These are phyloP conservation scores for Ormia ochracea DNA, from an alignment of 2,888 invertebrate species.

Conservation along the genomic window DNA sequence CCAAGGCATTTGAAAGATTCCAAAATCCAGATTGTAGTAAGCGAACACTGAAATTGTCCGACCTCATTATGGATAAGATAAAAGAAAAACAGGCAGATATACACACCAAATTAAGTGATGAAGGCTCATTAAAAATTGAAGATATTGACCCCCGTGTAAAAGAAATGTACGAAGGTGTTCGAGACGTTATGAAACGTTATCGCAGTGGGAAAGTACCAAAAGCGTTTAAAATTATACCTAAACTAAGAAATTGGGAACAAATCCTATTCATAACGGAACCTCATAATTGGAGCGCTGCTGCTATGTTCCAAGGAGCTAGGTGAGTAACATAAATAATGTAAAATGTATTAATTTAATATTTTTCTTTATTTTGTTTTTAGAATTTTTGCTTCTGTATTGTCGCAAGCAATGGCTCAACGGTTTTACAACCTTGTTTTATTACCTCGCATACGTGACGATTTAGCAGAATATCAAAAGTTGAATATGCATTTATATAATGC, in stretches of 20 bases:
- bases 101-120: constrained; percentile 90
- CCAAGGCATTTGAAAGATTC: constrained; percentile 90
- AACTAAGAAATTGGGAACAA: constrained; percentile 95
- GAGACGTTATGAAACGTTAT: constrained; percentile 91
- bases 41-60: constrained; percentile 86
- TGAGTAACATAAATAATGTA: constrained; percentile 14
- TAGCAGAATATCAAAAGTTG: constrained; percentile 94
- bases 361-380: constrained; percentile 78
- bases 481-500: constrained; percentile 98
- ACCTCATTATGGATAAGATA: constrained; percentile 94
- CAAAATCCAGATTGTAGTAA: constrained; percentile 77
- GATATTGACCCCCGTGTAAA: constrained; percentile 90
- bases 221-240: constrained; percentile 97
- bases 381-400: constrained; percentile 97
- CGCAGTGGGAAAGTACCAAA: constrained; percentile 98
- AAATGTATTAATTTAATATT: not conserved
- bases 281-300: constrained; percentile 97
- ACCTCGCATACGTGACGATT: constrained; percentile 95
- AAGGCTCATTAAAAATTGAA: constrained; percentile 84
- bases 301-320: constrained; percentile 88
- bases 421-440: constrained; percentile 95
- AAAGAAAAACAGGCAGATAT: constrained; percentile 95
- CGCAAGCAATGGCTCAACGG: constrained; percentile 96
- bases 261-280: constrained; percentile 92
- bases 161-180: constrained; percentile 93